A percentile compares a stretch with the other conserved stretches of the same genome.
phyloP scores from a whole-genome alignment of 2,113 vertebrate genomes.

The Pampusana beccarii region DNA sequence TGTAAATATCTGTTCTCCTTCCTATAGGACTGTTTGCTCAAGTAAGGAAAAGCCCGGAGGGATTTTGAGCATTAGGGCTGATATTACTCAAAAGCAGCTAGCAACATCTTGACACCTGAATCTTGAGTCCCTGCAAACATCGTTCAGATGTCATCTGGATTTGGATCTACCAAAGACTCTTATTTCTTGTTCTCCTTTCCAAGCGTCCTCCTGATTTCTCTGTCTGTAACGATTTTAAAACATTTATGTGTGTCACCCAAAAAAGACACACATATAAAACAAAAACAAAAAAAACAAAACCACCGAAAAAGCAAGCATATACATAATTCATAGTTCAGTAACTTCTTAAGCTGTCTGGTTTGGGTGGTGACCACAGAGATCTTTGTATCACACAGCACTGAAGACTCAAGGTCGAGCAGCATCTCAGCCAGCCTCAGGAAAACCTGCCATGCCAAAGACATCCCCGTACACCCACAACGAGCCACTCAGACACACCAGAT shows the following conservation, averaged over 20 bases:
- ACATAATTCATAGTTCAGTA: neutral
- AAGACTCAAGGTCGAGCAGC: neutral
- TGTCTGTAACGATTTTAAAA: neutral
- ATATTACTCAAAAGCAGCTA: neutral
- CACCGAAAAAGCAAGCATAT: rapidly evolving
- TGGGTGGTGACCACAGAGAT: neutral
- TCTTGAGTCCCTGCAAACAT: neutral
- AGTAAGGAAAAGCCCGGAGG: neutral
- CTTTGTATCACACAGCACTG: rapidly evolving
- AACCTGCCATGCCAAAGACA: neutral
- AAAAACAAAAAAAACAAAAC: neutral
- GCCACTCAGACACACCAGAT: rapidly evolving
- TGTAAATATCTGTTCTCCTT: neutral
- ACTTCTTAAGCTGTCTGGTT: neutral
- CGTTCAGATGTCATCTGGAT: neutral
- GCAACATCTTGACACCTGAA: neutral
- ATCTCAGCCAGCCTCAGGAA: neutral
- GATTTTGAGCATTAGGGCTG: neutral
- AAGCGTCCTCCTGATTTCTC: neutral
- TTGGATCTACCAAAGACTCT: neutral
- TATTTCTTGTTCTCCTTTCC: neutral
- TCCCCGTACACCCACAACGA: rapidly evolving
- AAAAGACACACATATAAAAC: neutral
- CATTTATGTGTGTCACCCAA: neutral
- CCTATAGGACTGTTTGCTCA: neutral